Evolutionary conservation across 2,113 vertebrate genomes (phyloP), one percentile per base, ranked within the genome.

Genomic region (Elephantulus edwardii): DNA sequence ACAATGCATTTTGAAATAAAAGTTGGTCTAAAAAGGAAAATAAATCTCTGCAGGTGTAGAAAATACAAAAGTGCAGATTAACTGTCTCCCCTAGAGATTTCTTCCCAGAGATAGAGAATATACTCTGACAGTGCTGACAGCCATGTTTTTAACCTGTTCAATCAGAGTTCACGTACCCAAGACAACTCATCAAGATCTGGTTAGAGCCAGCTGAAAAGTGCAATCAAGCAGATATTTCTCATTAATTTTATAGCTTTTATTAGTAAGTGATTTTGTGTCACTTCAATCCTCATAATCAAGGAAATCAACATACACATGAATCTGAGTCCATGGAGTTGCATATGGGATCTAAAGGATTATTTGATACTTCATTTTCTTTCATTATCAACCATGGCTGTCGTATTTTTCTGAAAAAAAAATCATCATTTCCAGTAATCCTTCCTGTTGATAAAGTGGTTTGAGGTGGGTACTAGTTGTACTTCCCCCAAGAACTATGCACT

Each of bases 391-490:
- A 46, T 44, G 10, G 1, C 35, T 77, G 22, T 22, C 68, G 38
- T 91, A 46, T 7, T 13, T 64, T 86, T 83, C 56, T 8, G 56
- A 88, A n/a, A 92, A 58, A 76, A n/a, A 75, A 95, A 76, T 71
- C 3, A 17, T 9, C 17, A 38, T 54, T 11, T 6, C 26, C 19
- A 44, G 79, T 93, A 86, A 58, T 92, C n/a, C 88, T 90, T 94
- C 80, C 72, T 88, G 35, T 44, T 85, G n/a, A 86, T 90, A 48
- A 86, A 90, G 16, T 86, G 38, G 90, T 91, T 91, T 52, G 88
- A 88, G 42, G 62, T 56, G 52, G 38, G 86, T 74, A 52, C 28
- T 50, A 81, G 2, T 30, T 64, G 4, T 48, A 42, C 8, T 72
- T 93, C 78, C 12, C 16, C 77, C 83, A 35, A 72, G 17, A 60